Evolutionary conservation across 2,797 vertebrate species (phyloP), one percentile per base, ranked within the genome.

Genomic region (Anas bernieri): DNA sequence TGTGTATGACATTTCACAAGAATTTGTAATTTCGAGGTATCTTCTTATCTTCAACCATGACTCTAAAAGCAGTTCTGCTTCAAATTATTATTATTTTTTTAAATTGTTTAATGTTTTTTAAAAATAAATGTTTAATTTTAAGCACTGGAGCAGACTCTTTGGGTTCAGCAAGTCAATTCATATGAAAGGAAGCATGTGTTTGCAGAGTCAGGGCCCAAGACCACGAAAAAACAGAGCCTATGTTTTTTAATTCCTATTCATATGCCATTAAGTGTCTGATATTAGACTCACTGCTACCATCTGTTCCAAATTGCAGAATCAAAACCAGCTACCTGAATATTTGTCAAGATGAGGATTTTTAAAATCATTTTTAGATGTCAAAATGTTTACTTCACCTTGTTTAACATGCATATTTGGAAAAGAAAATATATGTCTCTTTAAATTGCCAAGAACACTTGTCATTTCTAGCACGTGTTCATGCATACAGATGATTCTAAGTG

Each of bases 401-500:
- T 69, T 69, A 88, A 74, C 11, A 35, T 28, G 12, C 1, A 2
- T 50, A 41, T 82, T 75, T 66, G 10, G 45, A n/a, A 68, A 90
- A 83, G 31, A 59, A 87, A 80, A 75, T 83, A 25, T 23, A 31
- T 62, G 37, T 92, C 81, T 86, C 83, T 67, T 89, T 93, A 93
- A 69, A 79, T 75, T 90, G 39, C 58, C 75, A 61, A 73, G 59
- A 59, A 25, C 35, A 58, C 43, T 90, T 93, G 80, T 50, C 80
- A 59, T 78, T 88, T 59, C 77, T 64, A 75, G 46, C 90, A 94
- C 28, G 17, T 89, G 88, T 69, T 95, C 70, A 16, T 81, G 73
- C 87, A 91, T 93, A 86, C 77, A 83, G 83, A 85, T 66, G 74
- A 73, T 26, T 30, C 28, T 76, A 75, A 97, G 82, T 46, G 89